Percentiles rank a stretch among this genome's conserved stretches.
phyloP scores from a whole-genome alignment of 2,888 invertebrate species.

The Cosmia trapezina region DNA sequence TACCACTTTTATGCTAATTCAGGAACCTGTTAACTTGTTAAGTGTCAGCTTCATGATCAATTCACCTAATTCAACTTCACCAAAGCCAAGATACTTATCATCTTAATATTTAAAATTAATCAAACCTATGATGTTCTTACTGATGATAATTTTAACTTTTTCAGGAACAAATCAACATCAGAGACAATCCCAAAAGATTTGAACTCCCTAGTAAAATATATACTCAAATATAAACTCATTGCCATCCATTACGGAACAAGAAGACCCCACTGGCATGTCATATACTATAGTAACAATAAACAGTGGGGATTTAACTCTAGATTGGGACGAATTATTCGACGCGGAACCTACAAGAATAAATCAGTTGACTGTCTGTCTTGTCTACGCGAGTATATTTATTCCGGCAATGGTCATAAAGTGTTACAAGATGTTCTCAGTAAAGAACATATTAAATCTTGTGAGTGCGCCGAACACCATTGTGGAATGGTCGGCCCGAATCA shows the following conservation, averaged over 20 bases:
- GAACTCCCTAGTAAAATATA: slow-evolving; percentile 93
- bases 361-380: slow-evolving; percentile 47
- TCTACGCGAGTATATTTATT: slow-evolving; percentile 64
- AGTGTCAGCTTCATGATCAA: too few relatives aligned
- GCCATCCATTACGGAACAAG: too few relatives aligned
- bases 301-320: slow-evolving; percentile 47
- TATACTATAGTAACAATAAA: slow-evolving; percentile 3
- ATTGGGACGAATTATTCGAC: slow-evolving; percentile 25
- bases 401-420: slow-evolving; percentile 62
- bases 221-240: too few relatives aligned
- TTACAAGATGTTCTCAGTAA: slow-evolving; percentile 45
- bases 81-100: too few relatives aligned
- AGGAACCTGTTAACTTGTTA: too few relatives aligned
- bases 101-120: too few relatives aligned
- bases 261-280: too few relatives aligned
- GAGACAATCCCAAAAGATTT: slow-evolving; percentile 97
- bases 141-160: slow-evolving; percentile 66
- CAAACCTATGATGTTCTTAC: not conserved
- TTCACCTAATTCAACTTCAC: too few relatives aligned
- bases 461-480: slow-evolving; percentile 32
- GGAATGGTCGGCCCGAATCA: slow-evolving; percentile 5
- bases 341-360: slow-evolving; percentile 33
- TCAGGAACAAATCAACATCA: slow-evolving; percentile 96
- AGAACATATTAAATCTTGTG: slow-evolving; percentile 34
- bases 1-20: too few relatives aligned